Evolutionary conservation across 1,140 invertebrate genomes (phyloP).

Genomic region (Philotrypesis tridentata): DNA sequence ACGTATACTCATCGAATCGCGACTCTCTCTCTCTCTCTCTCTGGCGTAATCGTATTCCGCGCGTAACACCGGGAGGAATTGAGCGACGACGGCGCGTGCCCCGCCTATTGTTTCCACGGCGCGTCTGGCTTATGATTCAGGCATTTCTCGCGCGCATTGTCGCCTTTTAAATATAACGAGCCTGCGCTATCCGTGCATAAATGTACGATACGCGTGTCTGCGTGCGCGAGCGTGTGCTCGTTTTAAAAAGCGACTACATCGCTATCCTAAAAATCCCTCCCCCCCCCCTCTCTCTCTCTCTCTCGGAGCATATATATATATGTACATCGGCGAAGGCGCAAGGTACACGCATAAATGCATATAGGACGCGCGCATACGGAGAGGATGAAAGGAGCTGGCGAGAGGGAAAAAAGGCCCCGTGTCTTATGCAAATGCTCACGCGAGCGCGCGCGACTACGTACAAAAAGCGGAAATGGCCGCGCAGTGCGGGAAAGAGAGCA

Average conservation of each 20-base stretch:
- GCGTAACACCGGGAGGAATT: slow-evolving; percentile 40
- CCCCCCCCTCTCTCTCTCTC: no score
- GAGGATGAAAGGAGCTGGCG: neutral
- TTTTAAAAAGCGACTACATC: neutral
- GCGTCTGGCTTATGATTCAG: slow-evolving; percentile 36
- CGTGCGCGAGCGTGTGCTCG: no score
- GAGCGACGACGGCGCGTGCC: neutral
- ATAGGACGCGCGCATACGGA: neutral
- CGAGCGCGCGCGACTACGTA: slow-evolving; percentile 15
- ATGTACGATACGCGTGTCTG: no score
- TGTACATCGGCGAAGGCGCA: slow-evolving; percentile 30
- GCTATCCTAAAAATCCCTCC: slow-evolving; percentile 27
- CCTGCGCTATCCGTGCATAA: no score
- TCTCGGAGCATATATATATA: neutral
- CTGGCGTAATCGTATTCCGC: slow-evolving; percentile 21
- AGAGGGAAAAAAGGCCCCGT: slow-evolving; percentile 32
- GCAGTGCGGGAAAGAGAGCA: slow-evolving; percentile 44
- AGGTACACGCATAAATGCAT: slow-evolving; percentile 45
- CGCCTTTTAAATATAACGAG: neutral
- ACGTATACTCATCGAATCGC: neutral
- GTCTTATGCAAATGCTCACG: slow-evolving; percentile 47
- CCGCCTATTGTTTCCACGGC: slow-evolving; percentile 42
- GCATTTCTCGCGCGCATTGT: neutral
- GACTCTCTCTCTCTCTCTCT: no score
- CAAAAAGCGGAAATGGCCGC: slow-evolving; percentile 48